Evolutionary conservation across 2,113 vertebrate genomes (phyloP).

Genomic region (Spheniscus mendiculus): DNA sequence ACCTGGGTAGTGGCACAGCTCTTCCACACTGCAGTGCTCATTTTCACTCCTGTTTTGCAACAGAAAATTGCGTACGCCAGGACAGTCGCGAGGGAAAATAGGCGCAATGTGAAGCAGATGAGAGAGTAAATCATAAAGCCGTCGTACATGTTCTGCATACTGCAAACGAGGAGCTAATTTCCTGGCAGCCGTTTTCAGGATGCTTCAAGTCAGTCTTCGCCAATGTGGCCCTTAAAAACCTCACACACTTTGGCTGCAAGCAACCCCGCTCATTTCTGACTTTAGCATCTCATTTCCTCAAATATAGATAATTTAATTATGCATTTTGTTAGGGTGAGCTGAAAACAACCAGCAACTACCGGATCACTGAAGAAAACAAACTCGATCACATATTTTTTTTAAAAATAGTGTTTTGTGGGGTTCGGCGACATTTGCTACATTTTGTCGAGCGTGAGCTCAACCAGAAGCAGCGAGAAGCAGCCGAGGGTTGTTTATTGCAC

Average conservation of each 20-base stretch:
- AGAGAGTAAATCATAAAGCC: slow-evolving; percentile 24
- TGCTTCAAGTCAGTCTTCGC: neutral
- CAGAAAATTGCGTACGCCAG: neutral
- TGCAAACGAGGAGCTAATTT: slow-evolving; percentile 24
- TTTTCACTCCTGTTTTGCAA: slow-evolving; percentile 30
- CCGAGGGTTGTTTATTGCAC: neutral
- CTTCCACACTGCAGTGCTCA: neutral
- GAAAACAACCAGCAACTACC: neutral
- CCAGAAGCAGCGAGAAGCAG: neutral
- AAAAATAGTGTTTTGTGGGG: neutral
- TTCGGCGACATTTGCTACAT: neutral
- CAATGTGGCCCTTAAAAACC: neutral
- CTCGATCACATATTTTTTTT: neutral
- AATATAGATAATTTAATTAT: neutral
- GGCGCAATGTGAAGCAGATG: slow-evolving; percentile 22
- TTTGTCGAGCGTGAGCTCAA: neutral
- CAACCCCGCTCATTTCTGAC: neutral
- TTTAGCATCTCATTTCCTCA: neutral
- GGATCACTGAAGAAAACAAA: neutral
- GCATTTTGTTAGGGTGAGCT: neutral
- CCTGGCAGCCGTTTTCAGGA: neutral
- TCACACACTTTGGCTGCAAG: neutral
- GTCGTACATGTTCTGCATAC: slow-evolving; percentile 14
- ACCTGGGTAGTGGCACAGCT: neutral
- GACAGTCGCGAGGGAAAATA: neutral